Percentiles rank a stretch among this genome's conserved stretches.
Evolutionary conservation across 53 echinoderm and acorn worm species (phyloP).

Genomic region (Actinopyga echinites): DNA sequence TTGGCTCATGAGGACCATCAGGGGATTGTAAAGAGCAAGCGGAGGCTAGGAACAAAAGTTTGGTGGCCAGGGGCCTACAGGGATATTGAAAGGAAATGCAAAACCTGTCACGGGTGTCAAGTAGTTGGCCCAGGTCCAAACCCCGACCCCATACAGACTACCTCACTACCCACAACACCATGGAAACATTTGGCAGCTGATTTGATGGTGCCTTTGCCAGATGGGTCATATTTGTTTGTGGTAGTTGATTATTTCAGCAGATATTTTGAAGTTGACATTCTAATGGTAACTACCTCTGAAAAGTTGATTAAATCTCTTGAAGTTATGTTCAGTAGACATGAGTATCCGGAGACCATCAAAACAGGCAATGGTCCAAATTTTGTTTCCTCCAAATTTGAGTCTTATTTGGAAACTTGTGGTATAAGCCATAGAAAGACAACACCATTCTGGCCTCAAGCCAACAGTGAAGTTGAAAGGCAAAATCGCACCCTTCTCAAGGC

Average conservation of each 20-base stretch:
- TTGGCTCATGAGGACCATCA: constrained; percentile 64
- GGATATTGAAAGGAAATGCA: constrained; percentile 54
- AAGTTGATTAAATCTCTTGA: constrained; percentile 40
- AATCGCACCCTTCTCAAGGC: constrained; percentile 55
- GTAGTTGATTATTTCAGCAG: constrained; percentile 1
- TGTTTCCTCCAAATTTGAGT: constrained; percentile 9
- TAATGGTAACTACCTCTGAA: not conserved
- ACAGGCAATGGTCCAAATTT: constrained; percentile 48
- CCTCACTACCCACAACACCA: not conserved
- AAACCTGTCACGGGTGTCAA: constrained; percentile 60
- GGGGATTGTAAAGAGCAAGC: constrained; percentile 64
- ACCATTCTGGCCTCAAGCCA: constrained; percentile 64
- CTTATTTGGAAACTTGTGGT: not conserved
- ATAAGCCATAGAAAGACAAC: constrained; percentile 57
- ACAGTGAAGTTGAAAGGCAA: constrained; percentile 64
- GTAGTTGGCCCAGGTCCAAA: constrained; percentile 27
- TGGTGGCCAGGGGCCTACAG: constrained; percentile 67
- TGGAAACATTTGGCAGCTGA: not conserved
- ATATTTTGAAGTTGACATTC: constrained; percentile 20
- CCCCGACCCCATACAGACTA: constrained; percentile 21
- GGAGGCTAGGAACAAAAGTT: constrained; percentile 63
- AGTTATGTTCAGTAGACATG: not conserved
- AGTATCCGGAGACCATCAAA: not conserved
- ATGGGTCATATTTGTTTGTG: constrained; percentile 4
- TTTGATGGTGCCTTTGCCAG: not conserved